A percentile compares a stretch with the other conserved stretches of the same genome.
Conservation (phyloP, 2,888 invertebrate genomes). For the Neuroscelio doddi region DNA sequence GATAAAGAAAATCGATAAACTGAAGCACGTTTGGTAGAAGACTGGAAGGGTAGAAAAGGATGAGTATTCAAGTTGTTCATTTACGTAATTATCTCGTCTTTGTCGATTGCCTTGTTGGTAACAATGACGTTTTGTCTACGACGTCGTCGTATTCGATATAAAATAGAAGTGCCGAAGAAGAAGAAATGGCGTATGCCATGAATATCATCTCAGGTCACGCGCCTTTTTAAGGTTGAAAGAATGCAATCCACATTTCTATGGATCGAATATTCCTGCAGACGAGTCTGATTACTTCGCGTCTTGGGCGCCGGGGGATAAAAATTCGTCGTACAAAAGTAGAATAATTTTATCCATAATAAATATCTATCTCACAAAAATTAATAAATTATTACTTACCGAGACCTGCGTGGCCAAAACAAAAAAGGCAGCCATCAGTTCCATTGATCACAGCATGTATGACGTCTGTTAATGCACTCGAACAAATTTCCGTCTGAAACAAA, state of each 20-base stretch:
- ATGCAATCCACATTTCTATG: no score
- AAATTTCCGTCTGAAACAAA: conserved; percentile 89
- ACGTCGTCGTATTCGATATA: conserved; percentile 38
- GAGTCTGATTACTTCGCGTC: no score
- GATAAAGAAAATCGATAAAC: conserved; percentile 33
- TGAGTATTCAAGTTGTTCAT: conserved; percentile 51
- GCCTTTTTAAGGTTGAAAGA: conserved; percentile 12
- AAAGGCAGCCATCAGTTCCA: conserved; percentile 93
- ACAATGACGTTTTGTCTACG: conserved; percentile 49
- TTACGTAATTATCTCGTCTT: conserved; percentile 57
- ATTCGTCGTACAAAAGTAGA: conserved; percentile 8
- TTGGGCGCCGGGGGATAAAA: conserved; percentile 11
- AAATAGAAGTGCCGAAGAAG: conserved; percentile 6
- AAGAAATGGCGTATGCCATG: conserved; percentile 1
- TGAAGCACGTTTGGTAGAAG: conserved; percentile 20
- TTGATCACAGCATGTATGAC: conserved; percentile 96
- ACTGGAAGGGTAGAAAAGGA: conserved; percentile 11
- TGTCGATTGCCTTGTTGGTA: conserved; percentile 32
- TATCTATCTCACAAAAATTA: background rate
- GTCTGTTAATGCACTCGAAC: conserved; percentile 92
- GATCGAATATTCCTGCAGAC: no score
- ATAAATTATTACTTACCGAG: conserved; percentile 78
- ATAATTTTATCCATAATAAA: conserved; percentile 3
- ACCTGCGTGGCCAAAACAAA: conserved; percentile 91
- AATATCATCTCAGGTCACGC: conserved; percentile 41